Evolutionary conservation across 1,140 invertebrate species (phyloP).

Genomic region (Danaus plexippus): DNA sequence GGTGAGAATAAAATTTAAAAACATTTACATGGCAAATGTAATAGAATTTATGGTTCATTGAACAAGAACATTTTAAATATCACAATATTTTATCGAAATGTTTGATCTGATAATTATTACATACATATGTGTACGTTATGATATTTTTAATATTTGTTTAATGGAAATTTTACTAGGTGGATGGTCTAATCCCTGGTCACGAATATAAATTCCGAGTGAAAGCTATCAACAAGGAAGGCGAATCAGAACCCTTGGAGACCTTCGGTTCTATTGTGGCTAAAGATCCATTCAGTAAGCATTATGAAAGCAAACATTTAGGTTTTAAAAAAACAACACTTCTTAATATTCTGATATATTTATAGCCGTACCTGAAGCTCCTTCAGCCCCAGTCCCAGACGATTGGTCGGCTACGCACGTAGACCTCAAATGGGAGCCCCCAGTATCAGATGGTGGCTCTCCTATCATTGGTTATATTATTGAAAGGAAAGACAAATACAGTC

Average conservation of each 20-base stretch:
- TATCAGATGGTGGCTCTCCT: conserved; percentile 90
- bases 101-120: no score
- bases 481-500: conserved; percentile 96
- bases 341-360: conserved; percentile 10
- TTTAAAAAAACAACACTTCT: neutral
- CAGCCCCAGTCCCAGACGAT: conserved; percentile 88
- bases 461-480: conserved; percentile 97
- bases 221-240: conserved; percentile 96
- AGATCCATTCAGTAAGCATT: conserved; percentile 92
- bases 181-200: conserved; percentile 91
- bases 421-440: conserved; percentile 86
- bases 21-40: neutral
- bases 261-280: conserved; percentile 93
- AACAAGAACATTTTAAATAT: no score
- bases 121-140: no score
- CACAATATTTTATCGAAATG: no score
- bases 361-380: conserved; percentile 83
- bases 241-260: conserved; percentile 96
- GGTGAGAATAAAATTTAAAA: conserved; percentile 28
- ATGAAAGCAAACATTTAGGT: neutral
- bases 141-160: no score
- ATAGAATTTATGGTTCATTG: conserved; percentile 10
- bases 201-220: conserved; percentile 99
- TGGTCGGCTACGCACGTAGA: conserved; percentile 94
- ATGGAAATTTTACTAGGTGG: conserved; percentile 71